Evolutionary conservation across 2,888 invertebrate species (phyloP).

Genomic region (Dermolepida albohirtum): DNA sequence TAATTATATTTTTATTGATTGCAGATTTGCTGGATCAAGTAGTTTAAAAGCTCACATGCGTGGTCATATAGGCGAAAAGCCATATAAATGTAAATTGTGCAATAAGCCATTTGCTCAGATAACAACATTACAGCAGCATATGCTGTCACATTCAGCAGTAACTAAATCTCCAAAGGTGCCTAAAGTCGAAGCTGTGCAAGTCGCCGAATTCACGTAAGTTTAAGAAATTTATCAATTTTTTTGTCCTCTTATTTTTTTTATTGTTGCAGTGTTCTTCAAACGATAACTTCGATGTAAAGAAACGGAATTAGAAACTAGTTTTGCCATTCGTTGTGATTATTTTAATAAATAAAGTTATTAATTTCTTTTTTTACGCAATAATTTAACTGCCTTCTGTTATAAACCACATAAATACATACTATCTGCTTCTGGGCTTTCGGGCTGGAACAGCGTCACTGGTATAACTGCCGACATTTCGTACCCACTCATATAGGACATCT

Average conservation of each 20-base stretch:
- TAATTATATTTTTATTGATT: not conserved
- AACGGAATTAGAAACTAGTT: too few relatives aligned
- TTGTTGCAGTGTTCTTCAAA: constrained; percentile 39
- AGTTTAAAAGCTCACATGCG: constrained; percentile 62
- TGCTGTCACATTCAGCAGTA: constrained; percentile 52
- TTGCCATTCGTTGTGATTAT: too few relatives aligned
- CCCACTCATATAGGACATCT: too few relatives aligned
- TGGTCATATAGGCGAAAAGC: constrained; percentile 59
- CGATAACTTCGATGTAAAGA: constrained; percentile 31
- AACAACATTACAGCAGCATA: constrained; percentile 56
- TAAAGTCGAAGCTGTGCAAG: constrained; percentile 60
- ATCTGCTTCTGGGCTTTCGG: too few relatives aligned
- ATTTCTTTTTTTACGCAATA: constrained; percentile 1
- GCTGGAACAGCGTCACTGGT: too few relatives aligned
- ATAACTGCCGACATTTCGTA: too few relatives aligned
- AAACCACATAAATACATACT: too few relatives aligned
- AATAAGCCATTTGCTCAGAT: constrained; percentile 59
- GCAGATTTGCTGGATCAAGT: constrained; percentile 61
- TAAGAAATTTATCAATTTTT: constrained; percentile 1
- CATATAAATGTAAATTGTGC: constrained; percentile 61
- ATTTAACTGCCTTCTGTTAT: too few relatives aligned
- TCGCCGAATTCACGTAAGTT: constrained; percentile 62
- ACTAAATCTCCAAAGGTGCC: constrained; percentile 47
- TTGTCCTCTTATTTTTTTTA: not conserved
- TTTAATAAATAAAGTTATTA: not conserved